Conservation (phyloP, 2,888 invertebrate species). For the Carpatolechia fugitivella region DNA sequence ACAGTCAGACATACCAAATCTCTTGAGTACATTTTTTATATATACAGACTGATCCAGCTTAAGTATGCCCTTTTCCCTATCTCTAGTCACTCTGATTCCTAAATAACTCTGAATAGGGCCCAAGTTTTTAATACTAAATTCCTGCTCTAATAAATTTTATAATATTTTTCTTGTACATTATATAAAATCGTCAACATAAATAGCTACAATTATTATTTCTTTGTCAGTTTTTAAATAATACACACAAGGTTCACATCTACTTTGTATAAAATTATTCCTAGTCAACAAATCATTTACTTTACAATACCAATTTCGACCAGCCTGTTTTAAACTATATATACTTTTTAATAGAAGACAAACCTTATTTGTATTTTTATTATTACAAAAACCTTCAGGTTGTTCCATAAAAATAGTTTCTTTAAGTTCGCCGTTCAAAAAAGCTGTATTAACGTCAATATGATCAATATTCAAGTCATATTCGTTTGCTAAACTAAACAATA, state of each 20-base stretch:
- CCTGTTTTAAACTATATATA: conserved; percentile 29
- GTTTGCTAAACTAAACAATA: conserved; percentile 24
- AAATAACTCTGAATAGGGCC: conserved; percentile 10
- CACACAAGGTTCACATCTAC: conserved; percentile 23
- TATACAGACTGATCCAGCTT: neutral
- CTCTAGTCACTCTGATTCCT: neutral
- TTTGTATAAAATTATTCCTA: conserved; percentile 15
- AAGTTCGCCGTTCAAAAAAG: conserved; percentile 15
- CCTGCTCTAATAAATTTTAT: neutral
- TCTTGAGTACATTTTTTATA: no score
- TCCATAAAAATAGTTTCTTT: neutral
- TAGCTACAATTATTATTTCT: conserved; percentile 19
- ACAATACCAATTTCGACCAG: conserved; percentile 26
- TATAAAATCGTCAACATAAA: conserved; percentile 29
- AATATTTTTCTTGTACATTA: conserved; percentile 10
- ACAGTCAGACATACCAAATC: no score
- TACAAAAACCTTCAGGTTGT: conserved; percentile 10
- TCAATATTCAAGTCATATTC: conserved; percentile 23
- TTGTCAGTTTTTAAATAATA: conserved; percentile 16
- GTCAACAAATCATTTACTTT: conserved; percentile 19
- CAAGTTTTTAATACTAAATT: conserved; percentile 17
- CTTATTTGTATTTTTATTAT: conserved; percentile 8
- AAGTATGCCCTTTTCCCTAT: neutral
- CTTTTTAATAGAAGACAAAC: conserved; percentile 14
- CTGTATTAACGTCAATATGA: conserved; percentile 27